phyloP scores from a whole-genome alignment of 1,140 invertebrate genomes.

The Trichonephila inaurata region DNA sequence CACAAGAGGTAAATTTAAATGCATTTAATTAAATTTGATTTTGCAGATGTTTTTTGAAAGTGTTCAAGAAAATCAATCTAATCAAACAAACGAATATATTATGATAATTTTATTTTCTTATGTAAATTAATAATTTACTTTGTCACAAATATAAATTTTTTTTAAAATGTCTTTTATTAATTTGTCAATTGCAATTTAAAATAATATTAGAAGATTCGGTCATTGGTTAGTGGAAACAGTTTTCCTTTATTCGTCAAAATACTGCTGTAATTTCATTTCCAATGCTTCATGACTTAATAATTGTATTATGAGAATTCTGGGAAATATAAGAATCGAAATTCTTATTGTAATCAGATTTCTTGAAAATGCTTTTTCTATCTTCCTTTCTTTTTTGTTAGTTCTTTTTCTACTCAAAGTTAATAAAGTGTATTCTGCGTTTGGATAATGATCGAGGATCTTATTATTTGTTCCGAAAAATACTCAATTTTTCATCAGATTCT shows the following conservation, averaged over 20 bases:
- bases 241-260: not conserved
- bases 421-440: not conserved
- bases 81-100: no score
- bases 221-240: not conserved
- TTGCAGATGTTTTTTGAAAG: no score
- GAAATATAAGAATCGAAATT: not conserved
- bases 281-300: not conserved
- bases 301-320: not conserved
- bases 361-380: not conserved
- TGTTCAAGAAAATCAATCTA: no score
- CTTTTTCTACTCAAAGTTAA: not conserved
- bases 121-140: no score
- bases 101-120: no score
- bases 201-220: not conserved
- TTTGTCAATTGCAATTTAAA: not conserved
- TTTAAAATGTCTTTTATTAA: not conserved
- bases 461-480: not conserved
- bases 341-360: slow-evolving; percentile 16
- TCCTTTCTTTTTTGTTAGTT: not conserved
- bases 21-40: no score
- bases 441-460: not conserved
- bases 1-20: no score
- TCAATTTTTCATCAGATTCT: not conserved
- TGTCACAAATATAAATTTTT: no score
- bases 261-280: not conserved